Evolutionary conservation across 2,888 invertebrate genomes (phyloP).

Genomic region (Adelphocoris suturalis): DNA sequence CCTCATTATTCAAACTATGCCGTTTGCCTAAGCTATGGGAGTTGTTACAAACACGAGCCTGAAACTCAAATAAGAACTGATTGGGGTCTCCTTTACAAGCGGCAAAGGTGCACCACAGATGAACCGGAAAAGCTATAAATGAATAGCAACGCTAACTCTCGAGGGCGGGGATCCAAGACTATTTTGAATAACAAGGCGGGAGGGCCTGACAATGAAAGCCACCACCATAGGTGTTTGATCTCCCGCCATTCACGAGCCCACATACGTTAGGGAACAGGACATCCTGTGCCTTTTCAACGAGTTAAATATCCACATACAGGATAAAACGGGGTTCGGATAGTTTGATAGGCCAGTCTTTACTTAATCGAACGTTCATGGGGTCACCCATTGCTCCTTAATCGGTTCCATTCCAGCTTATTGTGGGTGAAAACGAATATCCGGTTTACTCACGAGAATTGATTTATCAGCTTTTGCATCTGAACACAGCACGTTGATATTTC

Average conservation of each 20-base stretch:
- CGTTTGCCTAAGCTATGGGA: no score
- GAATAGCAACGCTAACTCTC: constrained; percentile 14
- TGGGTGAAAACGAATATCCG: neutral
- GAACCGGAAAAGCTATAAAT: constrained; percentile 31
- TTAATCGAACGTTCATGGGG: neutral
- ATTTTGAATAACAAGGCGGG: constrained; percentile 24
- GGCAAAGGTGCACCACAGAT: neutral
- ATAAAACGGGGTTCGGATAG: neutral
- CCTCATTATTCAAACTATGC: no score
- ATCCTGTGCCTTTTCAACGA: neutral
- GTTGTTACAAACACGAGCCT: no score
- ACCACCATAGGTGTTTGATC: neutral
- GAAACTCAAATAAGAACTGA: no score
- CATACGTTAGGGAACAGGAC: neutral
- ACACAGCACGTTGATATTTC: no score
- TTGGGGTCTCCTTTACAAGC: neutral
- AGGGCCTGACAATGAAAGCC: neutral
- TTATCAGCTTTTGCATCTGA: no score
- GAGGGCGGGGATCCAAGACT: constrained; percentile 12
- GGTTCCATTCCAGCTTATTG: no score
- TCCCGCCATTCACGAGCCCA: neutral
- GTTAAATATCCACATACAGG: neutral
- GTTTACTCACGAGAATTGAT: neutral
- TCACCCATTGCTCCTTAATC: neutral
- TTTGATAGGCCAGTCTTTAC: neutral